Evolutionary conservation across 2,888 invertebrate genomes (phyloP).

Genomic region (Labia minor): DNA sequence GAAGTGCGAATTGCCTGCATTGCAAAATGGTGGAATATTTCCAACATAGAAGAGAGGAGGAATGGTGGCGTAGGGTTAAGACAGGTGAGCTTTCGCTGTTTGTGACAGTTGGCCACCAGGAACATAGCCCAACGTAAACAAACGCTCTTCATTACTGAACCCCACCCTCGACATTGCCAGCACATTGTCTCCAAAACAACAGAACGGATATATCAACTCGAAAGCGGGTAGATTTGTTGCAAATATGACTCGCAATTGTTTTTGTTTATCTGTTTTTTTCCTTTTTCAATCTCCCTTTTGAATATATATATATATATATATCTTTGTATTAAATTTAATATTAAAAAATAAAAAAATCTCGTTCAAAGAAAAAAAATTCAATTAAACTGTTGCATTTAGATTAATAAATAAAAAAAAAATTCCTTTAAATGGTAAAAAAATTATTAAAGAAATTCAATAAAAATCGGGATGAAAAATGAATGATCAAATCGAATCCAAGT

Average conservation of each 20-base stretch:
- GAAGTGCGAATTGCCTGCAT: no score
- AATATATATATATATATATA: no score
- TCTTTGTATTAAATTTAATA: neutral
- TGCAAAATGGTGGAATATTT: no score
- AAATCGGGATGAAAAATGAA: no score
- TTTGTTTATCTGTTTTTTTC: neutral
- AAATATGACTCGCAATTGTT: neutral
- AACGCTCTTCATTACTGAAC: neutral
- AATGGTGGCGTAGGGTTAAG: neutral
- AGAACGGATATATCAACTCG: neutral
- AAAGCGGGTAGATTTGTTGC: neutral
- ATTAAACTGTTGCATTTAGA: no score
- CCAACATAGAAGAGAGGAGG: no score
- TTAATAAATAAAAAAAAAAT: no score
- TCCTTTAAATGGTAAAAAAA: no score
- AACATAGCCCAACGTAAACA: neutral
- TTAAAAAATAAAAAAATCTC: no score
- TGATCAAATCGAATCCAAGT: no score
- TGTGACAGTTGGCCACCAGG: neutral
- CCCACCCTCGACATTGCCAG: neutral
- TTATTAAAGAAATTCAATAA: no score
- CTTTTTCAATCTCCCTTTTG: neutral
- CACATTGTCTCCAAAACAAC: neutral
- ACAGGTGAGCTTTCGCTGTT: neutral
- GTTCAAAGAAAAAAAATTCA: no score